Evolutionary conservation across 2,888 invertebrate genomes (phyloP).

Genomic region (Latheticus oryzae): DNA sequence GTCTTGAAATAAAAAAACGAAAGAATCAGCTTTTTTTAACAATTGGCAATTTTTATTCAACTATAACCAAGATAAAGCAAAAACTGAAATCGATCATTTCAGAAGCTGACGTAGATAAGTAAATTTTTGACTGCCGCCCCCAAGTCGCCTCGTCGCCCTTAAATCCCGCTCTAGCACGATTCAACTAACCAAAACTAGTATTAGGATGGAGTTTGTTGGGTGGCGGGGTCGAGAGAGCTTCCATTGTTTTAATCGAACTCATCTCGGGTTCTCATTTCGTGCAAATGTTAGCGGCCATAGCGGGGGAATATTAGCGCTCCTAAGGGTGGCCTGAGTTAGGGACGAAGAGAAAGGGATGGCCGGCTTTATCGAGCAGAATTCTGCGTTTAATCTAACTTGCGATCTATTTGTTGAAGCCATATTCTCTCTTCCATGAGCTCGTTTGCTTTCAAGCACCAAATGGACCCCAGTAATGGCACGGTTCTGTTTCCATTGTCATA

Average conservation of each 20-base stretch:
- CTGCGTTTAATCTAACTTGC: conserved; percentile 66
- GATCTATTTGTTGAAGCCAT: conserved; percentile 65
- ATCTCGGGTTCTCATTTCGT: conserved; percentile 66
- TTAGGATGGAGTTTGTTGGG: conserved; percentile 47
- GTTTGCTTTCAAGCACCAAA: conserved; percentile 43
- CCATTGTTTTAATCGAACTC: conserved; percentile 67
- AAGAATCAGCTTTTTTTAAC: conserved; percentile 22
- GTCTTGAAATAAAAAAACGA: conserved; percentile 5
- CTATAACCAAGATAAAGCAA: too few relatives aligned
- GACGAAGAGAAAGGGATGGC: conserved; percentile 50
- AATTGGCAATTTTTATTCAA: background rate
- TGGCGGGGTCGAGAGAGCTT: conserved; percentile 43
- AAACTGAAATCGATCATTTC: too few relatives aligned
- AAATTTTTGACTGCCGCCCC: too few relatives aligned
- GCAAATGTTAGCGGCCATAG: conserved; percentile 65
- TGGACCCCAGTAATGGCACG: conserved; percentile 43
- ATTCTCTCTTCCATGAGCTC: conserved; percentile 45
- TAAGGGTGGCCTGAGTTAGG: conserved; percentile 59
- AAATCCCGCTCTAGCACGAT: conserved; percentile 54
- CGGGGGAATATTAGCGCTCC: conserved; percentile 65
- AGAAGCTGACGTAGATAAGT: too few relatives aligned
- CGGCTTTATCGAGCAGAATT: conserved; percentile 65
- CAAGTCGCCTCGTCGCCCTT: conserved; percentile 11
- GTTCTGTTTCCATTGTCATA: conserved; percentile 37
- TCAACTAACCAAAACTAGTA: conserved; percentile 58